These are phyloP conservation scores for Brachypteracias leptosomus DNA, from an alignment of 2,113 vertebrate species.

Conservation along the genomic window DNA sequence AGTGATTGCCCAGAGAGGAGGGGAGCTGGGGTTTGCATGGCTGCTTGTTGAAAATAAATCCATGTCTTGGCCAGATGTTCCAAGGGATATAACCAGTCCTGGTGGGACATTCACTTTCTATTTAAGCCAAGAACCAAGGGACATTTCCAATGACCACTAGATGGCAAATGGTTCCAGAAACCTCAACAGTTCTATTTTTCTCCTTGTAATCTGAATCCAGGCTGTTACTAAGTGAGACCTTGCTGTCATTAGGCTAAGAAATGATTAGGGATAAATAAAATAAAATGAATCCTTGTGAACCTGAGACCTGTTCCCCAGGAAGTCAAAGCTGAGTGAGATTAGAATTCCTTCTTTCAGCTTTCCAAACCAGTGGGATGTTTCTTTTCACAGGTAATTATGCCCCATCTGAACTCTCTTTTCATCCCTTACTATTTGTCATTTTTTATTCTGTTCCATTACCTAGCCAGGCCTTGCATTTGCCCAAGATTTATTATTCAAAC, in stretches of 20 bases:
- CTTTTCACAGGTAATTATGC: neutral
- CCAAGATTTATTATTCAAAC: neutral
- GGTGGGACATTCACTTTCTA: accelerated
- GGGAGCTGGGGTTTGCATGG: neutral
- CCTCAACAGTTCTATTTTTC: accelerated
- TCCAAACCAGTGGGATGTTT: neutral
- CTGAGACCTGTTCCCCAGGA: neutral
- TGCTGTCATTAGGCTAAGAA: neutral
- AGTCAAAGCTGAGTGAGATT: neutral
- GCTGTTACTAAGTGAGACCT: neutral
- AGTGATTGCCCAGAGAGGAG: too few relatives aligned
- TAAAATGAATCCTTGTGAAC: neutral
- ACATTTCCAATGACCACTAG: neutral
- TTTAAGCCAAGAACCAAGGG: accelerated
- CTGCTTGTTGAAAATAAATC: neutral
- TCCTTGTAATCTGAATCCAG: accelerated
- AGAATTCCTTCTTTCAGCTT: neutral
- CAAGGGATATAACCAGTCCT: accelerated
- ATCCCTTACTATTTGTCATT: neutral
- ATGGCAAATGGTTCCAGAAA: neutral
- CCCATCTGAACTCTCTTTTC: neutral
- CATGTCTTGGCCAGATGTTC: neutral
- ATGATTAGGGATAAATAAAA: neutral
- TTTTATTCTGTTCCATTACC: neutral
- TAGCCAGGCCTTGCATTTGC: neutral